Base-by-base conservation (phyloP, 1,140 invertebrate genomes). In the Caenorhabditis brenneri region DNA sequence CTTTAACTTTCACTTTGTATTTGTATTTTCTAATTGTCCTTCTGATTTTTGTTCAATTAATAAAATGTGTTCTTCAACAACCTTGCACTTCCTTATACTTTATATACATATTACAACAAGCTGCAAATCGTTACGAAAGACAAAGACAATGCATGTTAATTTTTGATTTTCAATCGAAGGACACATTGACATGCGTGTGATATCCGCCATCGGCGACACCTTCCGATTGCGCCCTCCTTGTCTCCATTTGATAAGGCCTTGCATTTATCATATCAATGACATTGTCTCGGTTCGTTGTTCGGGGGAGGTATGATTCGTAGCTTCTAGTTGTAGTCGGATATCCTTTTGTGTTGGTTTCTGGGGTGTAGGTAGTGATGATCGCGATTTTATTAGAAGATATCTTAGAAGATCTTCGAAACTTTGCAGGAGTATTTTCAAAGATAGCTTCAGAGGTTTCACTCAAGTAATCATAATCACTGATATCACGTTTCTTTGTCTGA, bases 181-280 rank as follows among this genome's bases (percentile, higher is more conserved):
- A 74, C 65, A 74, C 36, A 24, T 74, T 74, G 65, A 74, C 29
- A 42, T 46, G 65, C 33, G 65, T 74, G n/a, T 74, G 65, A 74
- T 74, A 74, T 42, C 65, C 65, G 65, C 65, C 65, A 31, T 42
- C 65, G 12, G 42, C 9, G 9, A 24, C 65, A 42, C 29, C 33
- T 16, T 27, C 36, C 12, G 65, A 46, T 42, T 42, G 31, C 60
- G 60, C n/a, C n/a, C n/a, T n/a, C n/a, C n/a, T 39, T 12, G 60
- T 58, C 22, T 58, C n/a, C 7, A 58, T 19, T 19, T 22, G 60
- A 36, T 33, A 65, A 36, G 60, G 53, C 53, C 53, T 65, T 33
- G 60, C 31, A 65, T 65, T 33, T 10, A 39, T 33, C 60, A 33
- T 39, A 65, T 58, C 53, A 36, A 65, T 42, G 33, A 19, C 65